Evolutionary conservation across 2,113 vertebrate genomes (phyloP).

Genomic region (Hippocampus guttulatus): DNA sequence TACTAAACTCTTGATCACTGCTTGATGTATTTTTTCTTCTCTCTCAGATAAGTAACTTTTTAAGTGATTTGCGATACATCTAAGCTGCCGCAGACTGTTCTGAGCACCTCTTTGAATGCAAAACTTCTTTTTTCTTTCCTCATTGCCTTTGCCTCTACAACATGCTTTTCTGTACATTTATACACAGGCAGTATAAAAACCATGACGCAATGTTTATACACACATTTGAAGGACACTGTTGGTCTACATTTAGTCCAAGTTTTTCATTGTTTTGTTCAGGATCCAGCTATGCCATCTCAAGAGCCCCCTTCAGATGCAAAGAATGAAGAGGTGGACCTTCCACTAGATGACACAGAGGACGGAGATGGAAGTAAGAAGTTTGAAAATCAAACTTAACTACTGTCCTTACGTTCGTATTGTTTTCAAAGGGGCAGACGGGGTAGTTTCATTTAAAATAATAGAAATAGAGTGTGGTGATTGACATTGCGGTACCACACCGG

Average conservation of each 20-base stretch:
- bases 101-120: conserved; percentile 4
- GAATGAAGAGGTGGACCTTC: conserved; percentile 79
- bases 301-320: conserved; percentile 86
- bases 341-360: conserved; percentile 83
- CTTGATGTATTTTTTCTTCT: neutral
- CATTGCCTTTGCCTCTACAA: neutral
- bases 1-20: neutral
- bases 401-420: neutral
- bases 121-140: neutral
- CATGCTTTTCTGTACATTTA: conserved; percentile 5
- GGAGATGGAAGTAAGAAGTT: conserved; percentile 81
- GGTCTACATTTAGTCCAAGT: conserved; percentile 3
- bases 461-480: neutral
- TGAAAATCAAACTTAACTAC: neutral
- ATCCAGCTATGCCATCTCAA: conserved; percentile 98
- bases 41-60: neutral
- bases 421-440: neutral
- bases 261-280: conserved; percentile 67
- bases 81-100: neutral
- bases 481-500: neutral
- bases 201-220: conserved; percentile 1
- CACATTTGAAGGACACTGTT: neutral
- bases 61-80: conserved; percentile 21
- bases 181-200: neutral
- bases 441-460: neutral